Base-by-base conservation (phyloP, 2,888 invertebrate species). In the Agelastica alni region DNA sequence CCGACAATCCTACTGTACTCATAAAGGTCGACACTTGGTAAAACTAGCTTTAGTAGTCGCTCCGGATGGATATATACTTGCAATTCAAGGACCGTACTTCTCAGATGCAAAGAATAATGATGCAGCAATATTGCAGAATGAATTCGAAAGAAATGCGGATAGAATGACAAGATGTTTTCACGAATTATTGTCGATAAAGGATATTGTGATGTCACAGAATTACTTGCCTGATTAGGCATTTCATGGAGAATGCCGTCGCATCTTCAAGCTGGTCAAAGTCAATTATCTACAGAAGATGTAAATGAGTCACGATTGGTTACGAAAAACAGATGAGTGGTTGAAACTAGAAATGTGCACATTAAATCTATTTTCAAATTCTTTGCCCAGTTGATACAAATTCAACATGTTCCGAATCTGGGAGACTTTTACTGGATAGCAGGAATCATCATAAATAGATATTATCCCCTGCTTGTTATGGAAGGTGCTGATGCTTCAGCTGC, bases 131-230 rank as follows among this genome's bases (percentile, higher is more conserved):
- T n/a, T n/a, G n/a, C 46, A 1, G 52, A 52, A 18, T 42, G 31
- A 47, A 48, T 42, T 42, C 18, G n/a, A 53, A 20, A 41, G 18
- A 32, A 43, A 53, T 17, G 26, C 20, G 7, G 34, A 12, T 4
- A 10, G 12, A 18, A 22, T 53, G 34, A 14, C 14, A 16, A 31
- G 14, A n/a, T 53, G 48, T 48, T 53, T 53, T 16, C 41, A 53
- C 10, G 36, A 48, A 9, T 52, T 26, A 10, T 52, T 20, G 9
- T 46, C 3, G 52, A 52, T 45, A 45, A 22, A 36, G 36, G 52
- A 6, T 52, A 52, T 20, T 18, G 46, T 12, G 52, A 47, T 17
- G 37, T 7, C 20, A 28, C 10, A 2, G n/a, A 46, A 9, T 13
- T 52, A 12, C 30, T 52, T 5, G 28, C 10, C 6, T 10, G 13